Evolutionary conservation across 1,140 invertebrate species (phyloP), one percentile per base, ranked within the genome.

Genomic region (Archivesica marissinica): DNA sequence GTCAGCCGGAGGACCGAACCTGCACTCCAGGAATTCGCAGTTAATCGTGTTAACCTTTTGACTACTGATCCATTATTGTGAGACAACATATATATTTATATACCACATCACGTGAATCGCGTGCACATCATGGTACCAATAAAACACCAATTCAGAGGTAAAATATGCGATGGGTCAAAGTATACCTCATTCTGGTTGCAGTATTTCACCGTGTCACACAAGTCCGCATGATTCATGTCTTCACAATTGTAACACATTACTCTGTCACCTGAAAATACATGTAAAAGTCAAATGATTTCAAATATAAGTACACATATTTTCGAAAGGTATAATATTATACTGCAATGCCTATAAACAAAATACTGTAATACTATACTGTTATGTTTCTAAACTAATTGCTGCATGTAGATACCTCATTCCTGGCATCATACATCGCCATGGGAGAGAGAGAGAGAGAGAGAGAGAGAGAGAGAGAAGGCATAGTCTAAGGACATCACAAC

Each of bases 131-230:
- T 30, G 28, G 28, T 3, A 28, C 2, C 35, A 33, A 61, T 30
- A 11, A 17, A 61, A n/a, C 7, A 56, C 6, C 6, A 11, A n/a
- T 56, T 6, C 11, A 25, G 28, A 61, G 13, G n/a, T 25, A 28
- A 9, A 25, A 2, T 61, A 33, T 9, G n/a, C 15, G 20, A 61
- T 28, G 13, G 2, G 2, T 6, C 17, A 28, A 6, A 30, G 35
- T 28, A 1, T 77, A 77, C 75, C 54, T 77, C 52, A 0, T 56
- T 17, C 0, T 25, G 9, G 17, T 15, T 28, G 28, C 75, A 77
- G 20, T 23, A 30, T 77, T 77, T 77, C 20, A 77, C 54, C n/a
- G 75, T 77, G 61, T 77, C 75, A 25, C 75, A 77, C 11, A 77
- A 35, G 17, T 77, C 52, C 0, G 61, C 33, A 23, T 77, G 52